Conservation (phyloP, 2,888 invertebrate species). For the Petrolisthes manimaculis region DNA sequence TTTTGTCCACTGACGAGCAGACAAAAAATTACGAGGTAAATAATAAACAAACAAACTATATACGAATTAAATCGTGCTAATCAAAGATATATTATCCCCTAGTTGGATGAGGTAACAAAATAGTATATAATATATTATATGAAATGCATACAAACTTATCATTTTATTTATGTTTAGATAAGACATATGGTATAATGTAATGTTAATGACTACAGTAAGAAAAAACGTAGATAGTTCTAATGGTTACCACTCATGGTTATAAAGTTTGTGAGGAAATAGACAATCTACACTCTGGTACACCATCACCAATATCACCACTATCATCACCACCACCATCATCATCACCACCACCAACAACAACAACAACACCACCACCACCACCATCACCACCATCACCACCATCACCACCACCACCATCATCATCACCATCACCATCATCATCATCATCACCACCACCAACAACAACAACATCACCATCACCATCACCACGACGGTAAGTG, state of each 20-base stretch:
- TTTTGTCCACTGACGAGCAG: not conserved
- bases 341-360: not conserved
- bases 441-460: not conserved
- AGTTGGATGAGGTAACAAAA: too few relatives aligned
- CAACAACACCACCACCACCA: not conserved
- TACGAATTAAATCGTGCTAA: too few relatives aligned
- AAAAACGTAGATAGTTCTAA: too few relatives aligned
- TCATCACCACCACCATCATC: not conserved
- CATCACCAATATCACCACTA: not conserved
- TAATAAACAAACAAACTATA: too few relatives aligned
- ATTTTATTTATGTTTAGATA: too few relatives aligned
- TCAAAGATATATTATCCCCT: too few relatives aligned
- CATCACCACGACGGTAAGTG: not conserved
- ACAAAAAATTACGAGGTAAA: too few relatives aligned
- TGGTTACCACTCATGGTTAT: not conserved
- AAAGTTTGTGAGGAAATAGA: not conserved
- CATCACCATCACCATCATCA: not conserved
- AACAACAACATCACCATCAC: not conserved
- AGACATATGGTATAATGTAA: too few relatives aligned
- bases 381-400: not conserved
- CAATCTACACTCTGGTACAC: not conserved
- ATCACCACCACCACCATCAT: not conserved
- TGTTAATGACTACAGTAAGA: too few relatives aligned
- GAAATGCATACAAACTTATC: too few relatives aligned
- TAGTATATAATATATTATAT: too few relatives aligned